Evolutionary conservation across 1,140 invertebrate species (phyloP).

Genomic region (Rhysida immarginata): DNA sequence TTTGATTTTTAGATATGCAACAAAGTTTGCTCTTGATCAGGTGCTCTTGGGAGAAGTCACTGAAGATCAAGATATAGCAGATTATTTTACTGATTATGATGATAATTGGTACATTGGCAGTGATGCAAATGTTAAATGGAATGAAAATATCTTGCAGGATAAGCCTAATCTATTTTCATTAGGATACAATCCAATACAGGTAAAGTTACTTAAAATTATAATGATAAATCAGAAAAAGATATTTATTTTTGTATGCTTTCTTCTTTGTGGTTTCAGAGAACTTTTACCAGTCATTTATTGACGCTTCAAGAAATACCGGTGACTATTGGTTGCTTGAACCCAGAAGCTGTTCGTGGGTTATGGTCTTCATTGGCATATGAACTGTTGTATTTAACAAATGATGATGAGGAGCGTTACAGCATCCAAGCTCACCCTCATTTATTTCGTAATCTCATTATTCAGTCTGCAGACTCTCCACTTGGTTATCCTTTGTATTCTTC

Average conservation of each 20-base stretch:
- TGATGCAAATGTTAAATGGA: slow-evolving; percentile 29
- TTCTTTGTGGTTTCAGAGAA: slow-evolving; percentile 22
- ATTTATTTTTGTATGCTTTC: slow-evolving; percentile 5
- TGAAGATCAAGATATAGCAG: slow-evolving; percentile 27
- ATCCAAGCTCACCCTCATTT: slow-evolving; percentile 37
- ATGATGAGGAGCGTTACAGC: slow-evolving; percentile 41
- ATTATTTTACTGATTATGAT: slow-evolving; percentile 30
- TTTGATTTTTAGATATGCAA: slow-evolving; percentile 27
- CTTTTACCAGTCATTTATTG: slow-evolving; percentile 23
- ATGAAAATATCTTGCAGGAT: slow-evolving; percentile 26
- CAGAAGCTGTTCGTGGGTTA: slow-evolving; percentile 32
- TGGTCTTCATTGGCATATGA: slow-evolving; percentile 38
- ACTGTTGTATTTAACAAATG: slow-evolving; percentile 39
- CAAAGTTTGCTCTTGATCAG: slow-evolving; percentile 36
- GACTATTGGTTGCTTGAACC: slow-evolving; percentile 30
- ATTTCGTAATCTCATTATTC: slow-evolving; percentile 36
- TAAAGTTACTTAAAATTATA: too few species aligned
- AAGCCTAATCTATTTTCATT: slow-evolving; percentile 33
- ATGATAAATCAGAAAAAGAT: not conserved
- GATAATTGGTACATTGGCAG: slow-evolving; percentile 33
- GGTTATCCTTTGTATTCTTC: slow-evolving; percentile 37
- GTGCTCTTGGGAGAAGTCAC: slow-evolving; percentile 28
- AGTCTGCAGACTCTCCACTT: slow-evolving; percentile 37
- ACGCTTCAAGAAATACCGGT: slow-evolving; percentile 29
- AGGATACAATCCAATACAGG: slow-evolving; percentile 27